Evolutionary conservation across 2,113 vertebrate genomes (phyloP), one percentile per base, ranked within the genome.

Genomic region (Menura novaehollandiae): DNA sequence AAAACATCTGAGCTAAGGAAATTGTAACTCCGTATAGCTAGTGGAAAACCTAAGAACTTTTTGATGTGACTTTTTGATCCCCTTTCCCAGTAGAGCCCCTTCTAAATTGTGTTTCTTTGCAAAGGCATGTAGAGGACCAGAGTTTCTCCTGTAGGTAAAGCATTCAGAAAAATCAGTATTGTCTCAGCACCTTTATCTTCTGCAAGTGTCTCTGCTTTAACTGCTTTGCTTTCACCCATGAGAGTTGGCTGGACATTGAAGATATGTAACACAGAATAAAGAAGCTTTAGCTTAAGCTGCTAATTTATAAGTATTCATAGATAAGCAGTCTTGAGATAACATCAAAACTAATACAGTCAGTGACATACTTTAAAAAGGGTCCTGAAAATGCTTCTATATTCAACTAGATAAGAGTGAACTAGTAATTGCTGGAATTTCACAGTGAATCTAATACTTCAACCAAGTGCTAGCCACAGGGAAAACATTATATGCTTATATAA

Each of bases 351-450:
- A 91, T 76, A 68, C 20, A 89, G 69, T 75, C 26, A 85, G 75
- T 2, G 41, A 76, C 21, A 89, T 44, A 72, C n/a, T 85, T 93
- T 14, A 53, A 91, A 87, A 85, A 58, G 15, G 21, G 6, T 35
- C 43, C 35, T 44, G 41, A 66, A 94, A 91, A 58, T 80, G 18
- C 33, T 85, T 82, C 84, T 88, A 10, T 82, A 76, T 56, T 87
- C 62, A 92, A 37, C 11, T 56, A 89, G 91, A 91, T 94, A 91
- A 91, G 53, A 76, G 15, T 60, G 49, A 85, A 92, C 88, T 51
- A 67, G 27, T 67, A 93, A 93, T 55, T 92, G 81, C 41, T 85
- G 58, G 16, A 82, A 94, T 96, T 96, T 94, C 87, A 96, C 62
- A 79, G 66, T 85, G 75, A 85, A 85, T 91, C 58, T 85, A 85